A percentile compares a stretch with the other conserved stretches of the same genome.
phyloP scores from a whole-genome alignment of 2,113 vertebrate species.

The Siphamia tubifer region DNA sequence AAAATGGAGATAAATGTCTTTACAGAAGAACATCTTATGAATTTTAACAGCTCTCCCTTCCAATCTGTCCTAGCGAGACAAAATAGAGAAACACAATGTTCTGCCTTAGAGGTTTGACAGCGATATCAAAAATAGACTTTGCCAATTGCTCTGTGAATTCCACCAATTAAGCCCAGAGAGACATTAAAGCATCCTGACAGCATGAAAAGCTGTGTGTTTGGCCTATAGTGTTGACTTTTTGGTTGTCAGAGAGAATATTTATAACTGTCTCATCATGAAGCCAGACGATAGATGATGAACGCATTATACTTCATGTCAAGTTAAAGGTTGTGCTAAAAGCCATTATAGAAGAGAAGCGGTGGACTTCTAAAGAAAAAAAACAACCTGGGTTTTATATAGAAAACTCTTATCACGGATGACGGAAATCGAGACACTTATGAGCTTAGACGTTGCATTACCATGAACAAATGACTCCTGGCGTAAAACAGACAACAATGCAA shows the following conservation, averaged over 20 bases:
- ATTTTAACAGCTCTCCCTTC: constrained; percentile 40
- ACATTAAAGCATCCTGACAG: constrained; percentile 17
- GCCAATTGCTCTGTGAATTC: constrained; percentile 38
- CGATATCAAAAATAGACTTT: constrained; percentile 44
- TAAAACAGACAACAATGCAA: no score
- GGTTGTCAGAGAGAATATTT: constrained; percentile 1
- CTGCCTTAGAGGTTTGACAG: constrained; percentile 40
- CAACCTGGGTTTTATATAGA: no score
- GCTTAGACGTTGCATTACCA: no score
- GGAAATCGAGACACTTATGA: no score
- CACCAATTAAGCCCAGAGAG: constrained; percentile 44
- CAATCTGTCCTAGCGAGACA: constrained; percentile 19
- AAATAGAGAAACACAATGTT: constrained; percentile 34
- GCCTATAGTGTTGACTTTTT: background rate
- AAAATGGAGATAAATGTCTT: constrained; percentile 31
- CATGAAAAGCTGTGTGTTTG: constrained; percentile 16
- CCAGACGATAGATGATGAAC: constrained; percentile 1
- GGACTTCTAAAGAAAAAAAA: no score
- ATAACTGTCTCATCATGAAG: constrained; percentile 37
- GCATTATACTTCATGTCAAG: background rate
- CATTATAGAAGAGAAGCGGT: no score
- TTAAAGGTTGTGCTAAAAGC: no score
- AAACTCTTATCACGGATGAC: no score
- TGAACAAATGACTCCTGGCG: no score
- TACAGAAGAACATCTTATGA: constrained; percentile 44